A percentile compares a stretch with the other conserved stretches of the same genome.
Evolutionary conservation across 2,113 vertebrate genomes (phyloP).

Genomic region (Phrynosoma blainvillii): DNA sequence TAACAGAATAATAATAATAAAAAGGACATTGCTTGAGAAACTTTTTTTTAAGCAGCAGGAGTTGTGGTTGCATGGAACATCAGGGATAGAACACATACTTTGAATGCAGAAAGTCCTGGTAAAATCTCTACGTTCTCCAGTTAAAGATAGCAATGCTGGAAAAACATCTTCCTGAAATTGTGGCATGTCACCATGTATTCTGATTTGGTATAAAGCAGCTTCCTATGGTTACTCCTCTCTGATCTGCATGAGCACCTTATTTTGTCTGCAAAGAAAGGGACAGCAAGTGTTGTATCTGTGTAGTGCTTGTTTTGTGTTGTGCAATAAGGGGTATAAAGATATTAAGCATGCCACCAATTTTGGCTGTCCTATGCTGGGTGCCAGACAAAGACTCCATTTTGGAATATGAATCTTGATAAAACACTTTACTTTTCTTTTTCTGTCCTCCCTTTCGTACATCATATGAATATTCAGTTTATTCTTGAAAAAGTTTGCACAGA

Average conservation of each 20-base stretch:
- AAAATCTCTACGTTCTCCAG: background rate
- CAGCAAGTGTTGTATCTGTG: background rate
- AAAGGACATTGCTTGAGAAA: background rate
- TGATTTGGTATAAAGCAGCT: background rate
- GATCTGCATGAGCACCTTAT: background rate
- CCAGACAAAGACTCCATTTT: background rate
- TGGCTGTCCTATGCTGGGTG: background rate
- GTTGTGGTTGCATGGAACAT: background rate
- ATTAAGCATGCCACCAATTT: background rate
- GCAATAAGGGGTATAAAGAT: background rate
- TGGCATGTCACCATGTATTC: background rate
- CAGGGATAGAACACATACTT: background rate
- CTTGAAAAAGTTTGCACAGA: background rate
- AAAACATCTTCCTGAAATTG: background rate
- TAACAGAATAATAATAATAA: background rate
- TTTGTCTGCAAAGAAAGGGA: background rate
- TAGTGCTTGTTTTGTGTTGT: background rate
- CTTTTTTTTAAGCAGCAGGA: background rate
- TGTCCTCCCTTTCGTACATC: background rate
- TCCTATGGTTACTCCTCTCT: background rate
- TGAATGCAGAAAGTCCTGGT: background rate
- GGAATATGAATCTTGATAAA: background rate
- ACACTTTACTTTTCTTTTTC: background rate
- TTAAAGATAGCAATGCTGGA: background rate
- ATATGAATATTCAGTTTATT: background rate